Evolutionary conservation across 1,140 invertebrate genomes (phyloP), one percentile per base, ranked within the genome.

Genomic region (Centruroides sculpturatus): DNA sequence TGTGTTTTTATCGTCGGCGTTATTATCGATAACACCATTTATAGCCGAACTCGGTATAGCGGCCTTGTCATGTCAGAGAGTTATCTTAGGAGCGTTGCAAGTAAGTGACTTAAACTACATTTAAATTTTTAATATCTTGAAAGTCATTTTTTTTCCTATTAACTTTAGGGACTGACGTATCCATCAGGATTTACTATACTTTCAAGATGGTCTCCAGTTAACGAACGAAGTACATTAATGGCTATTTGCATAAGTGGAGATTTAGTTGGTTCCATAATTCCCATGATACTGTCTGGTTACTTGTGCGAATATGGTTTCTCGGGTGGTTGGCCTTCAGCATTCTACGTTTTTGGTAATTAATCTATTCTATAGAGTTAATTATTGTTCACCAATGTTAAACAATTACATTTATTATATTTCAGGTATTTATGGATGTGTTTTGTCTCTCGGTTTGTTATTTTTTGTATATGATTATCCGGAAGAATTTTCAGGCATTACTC

Each of bases 11-110:
- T 87, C 89, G 51, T 89, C 87, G 63, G 56, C 88, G 6, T 71
- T 92, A 13, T 92, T 90, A 0, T 73, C 94, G 6, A 71, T 93
- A 0, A 91, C 88, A 0, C 92, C 92, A 4, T 66, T 63, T 36
- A 48, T 57, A 1, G 85, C 88, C 0, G 62, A 67, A 11, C 66
- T 70, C 46, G 71, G 69, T 55, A 68, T 73, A 0, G 72, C 70
- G 57, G 53, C 73, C 0, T 66, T 76, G 46, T 71, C 77, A 59
- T 70, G 64, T 47, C 65, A 71, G 54, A 64, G 72, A 58, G 70
- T 73, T 47, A 58, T 73, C 55, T 71, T 74, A 62, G 73, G 74
- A 10, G 46, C 75, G 1, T 71, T 68, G 66, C 74, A 76, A 34
- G 60, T 41, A 41, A 41, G 41, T 41, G 1, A 6, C 41, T 23